Evolutionary conservation across 2,113 vertebrate genomes (phyloP).

Genomic region (Varanus komodoensis): DNA sequence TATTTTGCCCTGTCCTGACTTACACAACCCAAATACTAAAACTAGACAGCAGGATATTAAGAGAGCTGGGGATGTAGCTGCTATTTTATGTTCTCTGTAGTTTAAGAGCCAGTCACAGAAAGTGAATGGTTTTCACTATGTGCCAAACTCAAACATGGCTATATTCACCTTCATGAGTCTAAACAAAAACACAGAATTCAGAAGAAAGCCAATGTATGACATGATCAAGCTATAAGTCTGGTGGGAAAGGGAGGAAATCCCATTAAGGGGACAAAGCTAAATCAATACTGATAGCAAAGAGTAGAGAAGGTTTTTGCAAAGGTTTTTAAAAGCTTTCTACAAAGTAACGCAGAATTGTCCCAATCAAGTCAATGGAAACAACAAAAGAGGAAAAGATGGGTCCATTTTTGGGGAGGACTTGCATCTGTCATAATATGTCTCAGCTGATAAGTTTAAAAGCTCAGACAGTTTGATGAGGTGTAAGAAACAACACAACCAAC

Average conservation of each 20-base stretch:
- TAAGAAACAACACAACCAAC: constrained; percentile 40
- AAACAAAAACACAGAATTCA: constrained; percentile 27
- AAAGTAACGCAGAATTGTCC: constrained; percentile 57
- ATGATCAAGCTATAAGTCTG: constrained; percentile 27
- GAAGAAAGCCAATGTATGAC: constrained; percentile 43
- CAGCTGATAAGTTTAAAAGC: constrained; percentile 13
- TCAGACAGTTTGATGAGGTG: constrained; percentile 21
- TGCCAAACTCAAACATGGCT: constrained; percentile 5
- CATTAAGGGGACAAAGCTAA: constrained; percentile 72
- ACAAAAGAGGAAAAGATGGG: constrained; percentile 1
- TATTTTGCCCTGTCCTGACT: not conserved
- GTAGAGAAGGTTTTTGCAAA: not conserved
- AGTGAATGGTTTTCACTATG: not conserved
- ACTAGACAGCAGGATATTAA: not conserved
- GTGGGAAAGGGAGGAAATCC: constrained; percentile 50
- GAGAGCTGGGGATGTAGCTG: not conserved
- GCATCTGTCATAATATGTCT: not conserved
- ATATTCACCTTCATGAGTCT: constrained; percentile 55
- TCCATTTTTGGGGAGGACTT: not conserved
- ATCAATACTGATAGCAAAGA: constrained; percentile 75
- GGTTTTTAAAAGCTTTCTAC: constrained; percentile 78
- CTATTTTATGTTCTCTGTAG: too few species aligned
- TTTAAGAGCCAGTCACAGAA: not conserved
- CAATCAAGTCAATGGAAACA: constrained; percentile 46
- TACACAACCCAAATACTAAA: not conserved